Conservation (phyloP, 2,797 vertebrate species). For the Gouania willdenowi region DNA sequence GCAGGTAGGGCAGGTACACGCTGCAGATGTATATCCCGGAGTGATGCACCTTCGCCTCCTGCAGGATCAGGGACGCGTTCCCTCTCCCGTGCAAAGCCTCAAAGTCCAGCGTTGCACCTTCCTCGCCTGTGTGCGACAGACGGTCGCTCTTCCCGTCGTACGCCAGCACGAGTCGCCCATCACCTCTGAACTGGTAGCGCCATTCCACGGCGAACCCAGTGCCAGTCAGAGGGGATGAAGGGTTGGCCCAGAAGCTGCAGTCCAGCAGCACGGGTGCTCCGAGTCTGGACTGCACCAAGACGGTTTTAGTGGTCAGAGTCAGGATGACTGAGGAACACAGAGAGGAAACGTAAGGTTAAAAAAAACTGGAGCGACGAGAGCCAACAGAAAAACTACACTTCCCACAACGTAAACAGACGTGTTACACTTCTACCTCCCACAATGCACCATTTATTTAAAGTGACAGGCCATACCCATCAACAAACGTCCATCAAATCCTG, state of each 20-base stretch:
- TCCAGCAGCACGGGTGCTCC: conserved; percentile 74
- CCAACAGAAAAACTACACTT: no score
- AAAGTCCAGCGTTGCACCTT: conserved; percentile 50
- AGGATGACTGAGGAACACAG: conserved; percentile 72
- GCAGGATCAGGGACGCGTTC: conserved; percentile 79
- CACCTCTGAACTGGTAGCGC: conserved; percentile 83
- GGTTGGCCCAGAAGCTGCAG: conserved; percentile 75
- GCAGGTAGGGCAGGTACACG: conserved; percentile 78
- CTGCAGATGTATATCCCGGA: conserved; percentile 83
- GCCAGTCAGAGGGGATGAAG: conserved; percentile 46
- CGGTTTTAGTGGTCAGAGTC: conserved; percentile 72
- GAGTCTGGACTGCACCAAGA: conserved; percentile 54
- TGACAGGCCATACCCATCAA: no score
- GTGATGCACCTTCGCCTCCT: conserved; percentile 66
- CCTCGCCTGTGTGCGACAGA: conserved; percentile 26
- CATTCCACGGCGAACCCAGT: conserved; percentile 82
- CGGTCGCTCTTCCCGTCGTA: conserved; percentile 73
- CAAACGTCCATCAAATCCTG: no score
- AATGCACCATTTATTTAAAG: no score
- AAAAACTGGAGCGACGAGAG: no score
- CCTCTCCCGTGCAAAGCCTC: conserved; percentile 59
- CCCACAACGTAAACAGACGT: no score
- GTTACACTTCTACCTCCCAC: no score
- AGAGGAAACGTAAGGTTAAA: background rate
- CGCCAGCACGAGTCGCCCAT: conserved; percentile 77